Evolutionary conservation across 2,888 invertebrate species (phyloP).

Genomic region (Caenorhabditis sp.): DNA sequence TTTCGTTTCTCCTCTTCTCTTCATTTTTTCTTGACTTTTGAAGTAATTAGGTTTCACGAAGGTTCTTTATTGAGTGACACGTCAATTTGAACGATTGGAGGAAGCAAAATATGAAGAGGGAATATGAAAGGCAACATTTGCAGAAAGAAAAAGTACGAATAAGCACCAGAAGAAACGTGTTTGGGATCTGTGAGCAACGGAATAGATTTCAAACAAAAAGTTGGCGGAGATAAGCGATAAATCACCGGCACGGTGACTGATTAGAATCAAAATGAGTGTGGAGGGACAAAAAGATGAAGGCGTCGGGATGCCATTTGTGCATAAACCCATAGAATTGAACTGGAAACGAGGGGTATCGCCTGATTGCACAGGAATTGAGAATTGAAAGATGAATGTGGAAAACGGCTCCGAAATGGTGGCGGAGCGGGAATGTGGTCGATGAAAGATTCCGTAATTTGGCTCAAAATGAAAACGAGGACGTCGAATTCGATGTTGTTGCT

Average conservation of each 20-base stretch:
- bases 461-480: slow-evolving; percentile 56
- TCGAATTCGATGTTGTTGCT: slow-evolving; percentile 54
- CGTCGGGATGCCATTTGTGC: slow-evolving; percentile 21
- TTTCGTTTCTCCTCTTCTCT: slow-evolving; percentile 28
- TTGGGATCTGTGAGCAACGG: slow-evolving; percentile 46
- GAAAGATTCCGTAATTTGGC: background rate
- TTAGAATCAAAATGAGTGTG: slow-evolving; percentile 48
- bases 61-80: too few species aligned
- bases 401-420: slow-evolving; percentile 23
- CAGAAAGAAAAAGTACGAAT: slow-evolving; percentile 7
- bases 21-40: slow-evolving; percentile 3
- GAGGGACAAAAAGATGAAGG: background rate
- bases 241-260: slow-evolving; percentile 49
- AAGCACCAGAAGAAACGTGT: slow-evolving; percentile 20
- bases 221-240: slow-evolving; percentile 38
- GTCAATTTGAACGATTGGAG: background rate
- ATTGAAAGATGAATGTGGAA: slow-evolving; percentile 22
- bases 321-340: slow-evolving; percentile 41
- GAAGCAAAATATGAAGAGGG: background rate
- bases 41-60: too few species aligned
- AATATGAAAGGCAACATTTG: too few species aligned
- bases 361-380: slow-evolving; percentile 45
- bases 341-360: slow-evolving; percentile 11
- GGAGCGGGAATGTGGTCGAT: slow-evolving; percentile 27
- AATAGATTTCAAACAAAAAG: slow-evolving; percentile 19